Evolutionary conservation across 2,888 invertebrate genomes (phyloP).

Genomic region (Pterobdella sp.): DNA sequence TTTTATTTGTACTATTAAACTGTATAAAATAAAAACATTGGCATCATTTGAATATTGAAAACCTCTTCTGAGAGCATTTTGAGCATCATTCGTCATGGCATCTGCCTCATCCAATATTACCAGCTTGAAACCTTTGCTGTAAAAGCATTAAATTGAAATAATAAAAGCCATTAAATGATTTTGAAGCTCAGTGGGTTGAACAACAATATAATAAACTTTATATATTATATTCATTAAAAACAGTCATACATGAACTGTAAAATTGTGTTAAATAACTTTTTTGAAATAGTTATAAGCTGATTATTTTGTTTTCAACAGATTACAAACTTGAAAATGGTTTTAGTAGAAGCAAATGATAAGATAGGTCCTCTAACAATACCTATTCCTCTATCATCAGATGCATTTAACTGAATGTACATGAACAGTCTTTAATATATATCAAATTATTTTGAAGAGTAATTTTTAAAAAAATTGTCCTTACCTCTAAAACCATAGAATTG

Average conservation of each 20-base stretch:
- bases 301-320: too few species aligned
- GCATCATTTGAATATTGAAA: background rate
- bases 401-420: constrained; percentile 75
- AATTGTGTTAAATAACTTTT: too few species aligned
- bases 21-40: background rate
- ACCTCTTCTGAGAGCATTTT: constrained; percentile 66
- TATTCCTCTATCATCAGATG: constrained; percentile 95
- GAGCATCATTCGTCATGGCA: constrained; percentile 98
- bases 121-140: constrained; percentile 73
- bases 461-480: constrained; percentile 35
- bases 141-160: too few species aligned
- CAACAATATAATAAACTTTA: too few species aligned
- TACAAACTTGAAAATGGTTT: constrained; percentile 75
- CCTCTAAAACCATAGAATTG: constrained; percentile 75
- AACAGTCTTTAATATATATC: too few species aligned
- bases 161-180: too few species aligned
- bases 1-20: background rate
- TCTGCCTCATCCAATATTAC: constrained; percentile 97
- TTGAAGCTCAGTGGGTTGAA: too few species aligned
- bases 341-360: constrained; percentile 88
- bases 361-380: constrained; percentile 87
- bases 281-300: too few species aligned
- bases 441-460: too few species aligned
- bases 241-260: too few species aligned
- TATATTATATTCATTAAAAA: too few species aligned